phyloP scores from a whole-genome alignment of 1,140 invertebrate species.

The Trachymyrmex septentrionalis region DNA sequence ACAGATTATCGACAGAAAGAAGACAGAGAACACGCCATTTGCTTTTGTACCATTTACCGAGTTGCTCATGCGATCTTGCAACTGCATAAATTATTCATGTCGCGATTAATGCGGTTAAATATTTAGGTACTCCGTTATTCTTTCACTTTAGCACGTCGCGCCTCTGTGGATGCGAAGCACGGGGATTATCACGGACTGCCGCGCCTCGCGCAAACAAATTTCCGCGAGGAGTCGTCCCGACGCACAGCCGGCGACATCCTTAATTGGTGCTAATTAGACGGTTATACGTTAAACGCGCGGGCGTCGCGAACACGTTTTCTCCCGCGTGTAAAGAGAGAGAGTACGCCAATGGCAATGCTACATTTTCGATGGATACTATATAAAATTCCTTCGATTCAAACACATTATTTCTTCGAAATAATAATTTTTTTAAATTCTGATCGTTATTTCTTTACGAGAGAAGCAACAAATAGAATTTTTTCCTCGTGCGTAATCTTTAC shows the following conservation, averaged over 20 bases:
- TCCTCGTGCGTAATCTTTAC: background rate
- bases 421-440: background rate
- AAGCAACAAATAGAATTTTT: background rate
- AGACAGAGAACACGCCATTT: slow-evolving; percentile 29
- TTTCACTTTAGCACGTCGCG: slow-evolving; percentile 65
- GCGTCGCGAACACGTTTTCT: slow-evolving; percentile 35
- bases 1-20: slow-evolving; percentile 11
- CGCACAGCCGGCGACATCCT: slow-evolving; percentile 45
- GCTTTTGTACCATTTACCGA: slow-evolving; percentile 49
- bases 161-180: slow-evolving; percentile 4
- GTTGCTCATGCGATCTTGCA: slow-evolving; percentile 17
- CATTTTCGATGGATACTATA: slow-evolving; percentile 20
- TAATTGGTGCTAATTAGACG: slow-evolving; percentile 73
- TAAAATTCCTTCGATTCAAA: background rate
- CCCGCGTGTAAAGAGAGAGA: background rate
- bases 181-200: slow-evolving; percentile 47
- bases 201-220: slow-evolving; percentile 56
- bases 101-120: slow-evolving; percentile 74
- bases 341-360: background rate
- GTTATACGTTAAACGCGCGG: slow-evolving; percentile 48
- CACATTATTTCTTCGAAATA: background rate
- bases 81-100: slow-evolving; percentile 74
- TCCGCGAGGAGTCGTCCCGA: slow-evolving; percentile 32
- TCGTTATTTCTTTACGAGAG: background rate
- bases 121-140: slow-evolving; percentile 67